Conservation (phyloP, 1,140 invertebrate species). For the Procambarus virginalis region DNA sequence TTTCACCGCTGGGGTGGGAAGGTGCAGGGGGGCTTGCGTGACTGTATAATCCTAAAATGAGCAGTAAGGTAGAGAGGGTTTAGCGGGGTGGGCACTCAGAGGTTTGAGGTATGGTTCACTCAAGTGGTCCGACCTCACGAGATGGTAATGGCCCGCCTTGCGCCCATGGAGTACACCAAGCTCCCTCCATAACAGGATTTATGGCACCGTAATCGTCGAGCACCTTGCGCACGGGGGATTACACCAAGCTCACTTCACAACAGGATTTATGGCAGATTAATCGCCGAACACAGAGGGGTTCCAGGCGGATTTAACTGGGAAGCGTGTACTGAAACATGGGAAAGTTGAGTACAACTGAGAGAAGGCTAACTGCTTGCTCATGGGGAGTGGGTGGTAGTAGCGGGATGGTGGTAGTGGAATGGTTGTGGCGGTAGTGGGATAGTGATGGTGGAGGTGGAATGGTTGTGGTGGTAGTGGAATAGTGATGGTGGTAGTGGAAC, state of each 20-base stretch:
- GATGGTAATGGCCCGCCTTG: neutral
- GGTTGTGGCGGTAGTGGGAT: too few relatives aligned
- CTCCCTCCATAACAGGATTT: neutral
- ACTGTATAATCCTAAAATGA: neutral
- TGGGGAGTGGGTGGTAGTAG: too few relatives aligned
- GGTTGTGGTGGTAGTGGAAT: too few relatives aligned
- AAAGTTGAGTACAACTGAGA: constrained; percentile 1
- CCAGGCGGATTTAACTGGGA: constrained; percentile 10
- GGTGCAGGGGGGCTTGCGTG: neutral
- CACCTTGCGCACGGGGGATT: neutral
- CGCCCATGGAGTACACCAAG: neutral
- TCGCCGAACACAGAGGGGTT: constrained; percentile 13
- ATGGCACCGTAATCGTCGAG: constrained; percentile 3
- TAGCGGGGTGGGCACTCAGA: neutral
- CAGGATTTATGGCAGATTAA: constrained; percentile 37
- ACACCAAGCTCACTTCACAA: neutral
- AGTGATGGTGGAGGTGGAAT: too few relatives aligned
- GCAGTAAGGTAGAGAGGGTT: neutral
- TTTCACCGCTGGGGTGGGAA: neutral
- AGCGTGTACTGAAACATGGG: constrained; percentile 34
- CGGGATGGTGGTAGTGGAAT: too few relatives aligned
- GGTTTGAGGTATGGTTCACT: neutral
- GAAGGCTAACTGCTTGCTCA: too few relatives aligned
- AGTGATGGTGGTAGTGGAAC: too few relatives aligned
- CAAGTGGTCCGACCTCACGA: neutral